Conservation (phyloP, 2,888 invertebrate species). For the Zelleria hepariella region DNA sequence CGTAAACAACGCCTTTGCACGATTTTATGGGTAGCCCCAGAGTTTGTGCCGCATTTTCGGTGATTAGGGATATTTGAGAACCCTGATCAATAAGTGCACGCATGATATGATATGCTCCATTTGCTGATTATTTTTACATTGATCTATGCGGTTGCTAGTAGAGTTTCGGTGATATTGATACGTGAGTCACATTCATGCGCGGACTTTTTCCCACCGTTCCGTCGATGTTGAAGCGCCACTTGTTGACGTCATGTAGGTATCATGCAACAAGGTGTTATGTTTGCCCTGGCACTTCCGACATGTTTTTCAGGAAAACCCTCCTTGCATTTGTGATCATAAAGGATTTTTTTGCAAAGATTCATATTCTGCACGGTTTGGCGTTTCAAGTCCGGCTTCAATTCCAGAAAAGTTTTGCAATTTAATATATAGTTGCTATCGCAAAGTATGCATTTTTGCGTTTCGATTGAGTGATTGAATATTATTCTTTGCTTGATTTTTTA, state of each 20-base stretch:
- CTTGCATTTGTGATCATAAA: not conserved
- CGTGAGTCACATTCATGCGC: not conserved
- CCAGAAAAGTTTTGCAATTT: not conserved
- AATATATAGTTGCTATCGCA: not conserved
- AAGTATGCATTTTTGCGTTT: not conserved
- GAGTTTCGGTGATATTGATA: constrained; percentile 6
- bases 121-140: constrained; percentile 9
- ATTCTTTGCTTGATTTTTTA: not conserved
- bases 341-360: not conserved
- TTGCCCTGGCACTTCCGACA: not conserved
- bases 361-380: not conserved
- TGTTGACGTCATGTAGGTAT: not conserved
- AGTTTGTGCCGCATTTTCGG: constrained; percentile 13
- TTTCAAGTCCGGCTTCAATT: not conserved
- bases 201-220: not conserved
- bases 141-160: constrained; percentile 12
- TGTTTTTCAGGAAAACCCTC: not conserved
- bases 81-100: constrained; percentile 15
- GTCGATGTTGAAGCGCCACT: not conserved
- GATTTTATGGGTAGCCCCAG: constrained; percentile 8
- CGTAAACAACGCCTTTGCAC: constrained; percentile 12
- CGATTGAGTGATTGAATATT: not conserved
- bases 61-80: constrained; percentile 14
- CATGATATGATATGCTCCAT: constrained; percentile 10
- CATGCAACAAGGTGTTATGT: not conserved